Conservation (phyloP, 2,888 invertebrate genomes). For the Erebia palarica region DNA sequence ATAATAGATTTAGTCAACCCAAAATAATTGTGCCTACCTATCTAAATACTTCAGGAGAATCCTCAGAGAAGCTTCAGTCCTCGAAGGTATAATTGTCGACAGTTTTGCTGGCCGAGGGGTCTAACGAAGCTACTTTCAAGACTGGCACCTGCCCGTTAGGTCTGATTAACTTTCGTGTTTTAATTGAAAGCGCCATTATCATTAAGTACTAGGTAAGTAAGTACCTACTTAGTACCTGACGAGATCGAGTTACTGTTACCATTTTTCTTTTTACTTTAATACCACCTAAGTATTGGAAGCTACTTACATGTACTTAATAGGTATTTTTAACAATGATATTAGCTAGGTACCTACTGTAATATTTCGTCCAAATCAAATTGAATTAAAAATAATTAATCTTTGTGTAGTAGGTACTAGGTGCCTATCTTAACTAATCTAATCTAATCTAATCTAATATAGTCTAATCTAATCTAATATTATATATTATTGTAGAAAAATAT, state of each 20-base stretch:
- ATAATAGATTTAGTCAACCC: background rate
- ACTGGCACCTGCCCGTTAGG: conserved; percentile 68
- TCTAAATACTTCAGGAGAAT: background rate
- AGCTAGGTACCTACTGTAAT: too few relatives aligned
- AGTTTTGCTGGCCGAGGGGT: conserved; percentile 35
- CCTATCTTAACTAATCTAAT: too few relatives aligned
- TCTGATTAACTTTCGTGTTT: background rate
- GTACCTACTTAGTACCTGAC: background rate
- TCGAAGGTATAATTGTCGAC: conserved; percentile 47
- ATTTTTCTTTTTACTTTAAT: too few relatives aligned
- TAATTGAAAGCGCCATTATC: background rate
- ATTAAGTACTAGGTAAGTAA: background rate
- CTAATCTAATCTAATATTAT: too few relatives aligned
- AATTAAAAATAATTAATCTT: too few relatives aligned
- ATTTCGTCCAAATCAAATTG: too few relatives aligned
- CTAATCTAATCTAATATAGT: too few relatives aligned
- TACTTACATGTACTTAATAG: too few relatives aligned
- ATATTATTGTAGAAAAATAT: too few relatives aligned
- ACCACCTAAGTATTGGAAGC: too few relatives aligned
- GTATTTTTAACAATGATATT: too few relatives aligned
- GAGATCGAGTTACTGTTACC: background rate
- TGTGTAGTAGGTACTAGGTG: too few relatives aligned
- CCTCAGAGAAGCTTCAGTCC: conserved; percentile 3
- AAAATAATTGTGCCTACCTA: background rate
- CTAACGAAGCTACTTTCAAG: conserved; percentile 69